Evolutionary conservation across 2,113 vertebrate species (phyloP).

Genomic region (Ranitomeya imitator): DNA sequence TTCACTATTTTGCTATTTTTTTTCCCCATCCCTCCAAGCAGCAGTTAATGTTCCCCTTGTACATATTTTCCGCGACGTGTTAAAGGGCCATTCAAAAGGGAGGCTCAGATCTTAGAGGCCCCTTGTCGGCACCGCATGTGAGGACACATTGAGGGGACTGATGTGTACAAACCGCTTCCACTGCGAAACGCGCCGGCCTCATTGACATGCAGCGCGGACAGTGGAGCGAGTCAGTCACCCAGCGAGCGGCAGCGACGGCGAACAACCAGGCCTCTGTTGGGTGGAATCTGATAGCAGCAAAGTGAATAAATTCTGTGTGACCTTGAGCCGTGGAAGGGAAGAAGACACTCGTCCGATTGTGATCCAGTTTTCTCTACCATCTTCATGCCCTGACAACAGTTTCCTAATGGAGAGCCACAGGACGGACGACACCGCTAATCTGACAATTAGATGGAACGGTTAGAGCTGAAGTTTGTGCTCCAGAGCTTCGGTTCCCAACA

Average conservation of each 20-base stretch:
- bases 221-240: neutral
- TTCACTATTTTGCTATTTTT: too few relatives aligned
- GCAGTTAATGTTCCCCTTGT: neutral
- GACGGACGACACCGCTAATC: neutral
- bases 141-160: too few relatives aligned
- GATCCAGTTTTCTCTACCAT: neutral
- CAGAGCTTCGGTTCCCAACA: neutral
- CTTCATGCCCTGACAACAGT: neutral
- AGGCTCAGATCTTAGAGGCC: neutral
- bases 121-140: neutral
- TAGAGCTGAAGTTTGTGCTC: neutral
- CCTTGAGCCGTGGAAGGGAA: neutral
- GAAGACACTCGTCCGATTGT: constrained; percentile 2
- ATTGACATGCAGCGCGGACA: constrained; percentile 34
- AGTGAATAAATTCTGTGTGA: constrained; percentile 26
- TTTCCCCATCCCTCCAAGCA: too few relatives aligned
- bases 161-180: neutral
- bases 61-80: neutral
- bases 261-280: constrained; percentile 34
- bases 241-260: neutral
- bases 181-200: neutral
- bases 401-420: too few relatives aligned
- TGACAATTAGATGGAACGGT: neutral
- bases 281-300: neutral
- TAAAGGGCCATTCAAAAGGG: neutral